Base-by-base conservation (phyloP, 2,888 invertebrate species). In the Hypselothyrea guttata region DNA sequence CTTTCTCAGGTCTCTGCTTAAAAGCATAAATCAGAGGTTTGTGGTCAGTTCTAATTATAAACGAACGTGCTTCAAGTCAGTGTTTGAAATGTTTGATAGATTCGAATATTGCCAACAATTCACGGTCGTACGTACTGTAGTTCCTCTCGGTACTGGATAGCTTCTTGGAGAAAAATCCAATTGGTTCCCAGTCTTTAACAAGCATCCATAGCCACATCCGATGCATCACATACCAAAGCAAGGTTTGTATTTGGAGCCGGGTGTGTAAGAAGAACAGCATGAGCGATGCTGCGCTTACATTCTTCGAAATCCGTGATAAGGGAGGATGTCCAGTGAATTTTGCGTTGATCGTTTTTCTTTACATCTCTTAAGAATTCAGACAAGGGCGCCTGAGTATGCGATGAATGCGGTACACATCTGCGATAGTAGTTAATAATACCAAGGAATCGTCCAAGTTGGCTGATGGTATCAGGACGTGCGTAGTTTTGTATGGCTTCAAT, bases 41-140 rank as follows among this genome's bases (percentile, higher is more conserved):
- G 9, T 38, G 38, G 7, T 31, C 31, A 5, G 48, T 31, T 28
- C 7, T 28, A 2, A 33, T 33, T 11, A 46, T 13, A 8, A 59
- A 53, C 1, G 16, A 11, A 4, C 47, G 13, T 4, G n/a, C 27
- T 2, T 59, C 44, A 2, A 54, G 0, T 9, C 48, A 8, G 22
- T 59, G 54, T 5, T 45, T 40, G 27, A 47, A 58, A 9, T 46
- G 22, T 12, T 42, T 42, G 1, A 58, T 31, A 0, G 22, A 2
- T 9, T 52, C 46, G 18, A 18, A 58, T 2, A 52, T 58, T 0
- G 41, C 34, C 0, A 56, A 12, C 7, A 56, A 35, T 7, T 56
- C 47, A 1, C 48, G 11, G 15, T 56, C 48, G 13, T 48, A 42
- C 7, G 55, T 37, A 13, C 30, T 37, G 12, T 41, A 41, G 9